Base-by-base conservation (phyloP, 1,140 invertebrate genomes). In the Drosophila arawakana region DNA sequence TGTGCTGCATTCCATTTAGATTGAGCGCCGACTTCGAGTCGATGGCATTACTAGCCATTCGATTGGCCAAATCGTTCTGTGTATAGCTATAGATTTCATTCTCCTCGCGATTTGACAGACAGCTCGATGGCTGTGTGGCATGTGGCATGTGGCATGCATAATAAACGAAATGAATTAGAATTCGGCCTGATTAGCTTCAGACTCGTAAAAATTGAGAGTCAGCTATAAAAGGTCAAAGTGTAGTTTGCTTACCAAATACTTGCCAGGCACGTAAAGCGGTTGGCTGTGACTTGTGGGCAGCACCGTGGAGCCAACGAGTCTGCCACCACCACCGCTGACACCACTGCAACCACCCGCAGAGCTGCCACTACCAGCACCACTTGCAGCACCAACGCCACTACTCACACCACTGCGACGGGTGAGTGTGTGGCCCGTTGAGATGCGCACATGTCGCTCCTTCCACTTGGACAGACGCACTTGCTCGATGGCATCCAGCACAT, bases 21-120 rank as follows among this genome's bases (percentile, higher is more conserved):
- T 92, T 92, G 49, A 92, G 76, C 11, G 91, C 81, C 76, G 91
- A 92, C 78, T 92, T 92, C 15, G 89, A 91, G 77, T 92, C 91
- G 78, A 92, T 92, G 70, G 84, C 91, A 47, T 84, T 92, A 59
- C 91, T 76, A 46, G 91, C 91, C 91, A 92, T 92, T 3, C 91
- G 81, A 76, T 90, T 90, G 63, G 86, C 91, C 83, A 92, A 89
- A 73, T 92, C 91, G 67, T 92, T 92, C 57, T 92, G 91, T 30
- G 91, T 96, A 81, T 97, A 97, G 63, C 97, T 97, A 92, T 98
- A 98, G 89, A 98, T 98, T 93, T 97, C 97, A 88, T 98, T 97
- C 93, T 98, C 97, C 93, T 98, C 97, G 84, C 97, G 96, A 93
- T 97, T 97, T 72, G 96, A 97, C 61, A 98, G 94, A 92, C 97